Conservation (phyloP, 2,797 vertebrate species). For the Clarias laeviceps region DNA sequence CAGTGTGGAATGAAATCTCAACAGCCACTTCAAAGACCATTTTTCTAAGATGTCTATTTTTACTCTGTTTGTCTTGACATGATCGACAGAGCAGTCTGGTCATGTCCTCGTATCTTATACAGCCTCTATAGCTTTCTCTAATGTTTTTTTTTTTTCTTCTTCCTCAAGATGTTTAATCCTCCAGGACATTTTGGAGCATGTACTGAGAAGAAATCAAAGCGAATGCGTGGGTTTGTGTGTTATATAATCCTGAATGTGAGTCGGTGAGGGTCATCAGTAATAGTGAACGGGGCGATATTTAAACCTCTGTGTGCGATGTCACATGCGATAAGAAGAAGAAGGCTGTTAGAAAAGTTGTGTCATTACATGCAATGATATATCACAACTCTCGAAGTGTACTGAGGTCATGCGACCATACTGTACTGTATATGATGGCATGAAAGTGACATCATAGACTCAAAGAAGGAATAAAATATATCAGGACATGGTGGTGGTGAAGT, state of each 20-base stretch:
- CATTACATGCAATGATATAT: neutral
- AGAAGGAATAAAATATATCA: neutral
- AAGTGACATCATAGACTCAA: neutral
- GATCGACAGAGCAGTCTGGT: constrained; percentile 48
- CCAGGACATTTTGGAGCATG: neutral
- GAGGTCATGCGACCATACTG: neutral
- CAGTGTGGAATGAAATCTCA: constrained; percentile 32
- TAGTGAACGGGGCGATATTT: neutral
- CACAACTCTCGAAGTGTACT: neutral
- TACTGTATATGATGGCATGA: neutral
- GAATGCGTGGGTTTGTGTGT: neutral
- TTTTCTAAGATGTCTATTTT: constrained; percentile 25
- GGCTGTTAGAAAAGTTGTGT: neutral
- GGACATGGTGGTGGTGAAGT: neutral
- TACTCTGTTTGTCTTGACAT: constrained; percentile 44
- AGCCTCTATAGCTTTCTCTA: constrained; percentile 8
- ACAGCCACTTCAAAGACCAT: constrained; percentile 58
- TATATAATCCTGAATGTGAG: neutral
- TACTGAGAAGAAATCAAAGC: constrained; percentile 6
- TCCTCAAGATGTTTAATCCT: neutral
- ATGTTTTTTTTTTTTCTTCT: constrained; percentile 2
- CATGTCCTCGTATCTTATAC: constrained; percentile 41
- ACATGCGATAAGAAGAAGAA: neutral
- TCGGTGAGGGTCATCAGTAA: neutral
- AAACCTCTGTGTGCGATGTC: neutral